Percentiles rank a stretch among this genome's conserved stretches.
These are phyloP conservation scores for Aphrocallistes beatrix DNA, from an alignment of 37 sponge, comb jelly and placozoan species.

Conservation along the genomic window DNA sequence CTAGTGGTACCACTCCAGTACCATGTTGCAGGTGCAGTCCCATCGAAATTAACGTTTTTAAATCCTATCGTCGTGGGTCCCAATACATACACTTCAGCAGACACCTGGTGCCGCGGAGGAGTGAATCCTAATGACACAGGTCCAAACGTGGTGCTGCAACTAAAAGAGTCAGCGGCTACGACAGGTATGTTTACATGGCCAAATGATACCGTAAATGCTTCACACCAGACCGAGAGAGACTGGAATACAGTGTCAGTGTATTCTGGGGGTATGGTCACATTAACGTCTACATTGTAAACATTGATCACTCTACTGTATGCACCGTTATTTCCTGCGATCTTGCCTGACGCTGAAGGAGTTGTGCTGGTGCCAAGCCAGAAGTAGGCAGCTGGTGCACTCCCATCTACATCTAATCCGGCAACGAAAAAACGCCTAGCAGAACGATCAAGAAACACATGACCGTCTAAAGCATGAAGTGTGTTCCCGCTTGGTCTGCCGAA, in stretches of 20 bases:
- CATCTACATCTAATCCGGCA: neutral
- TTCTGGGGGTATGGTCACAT: neutral
- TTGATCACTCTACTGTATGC: neutral
- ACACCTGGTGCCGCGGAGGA: neutral
- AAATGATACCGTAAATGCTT: neutral
- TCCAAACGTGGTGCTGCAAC: neutral
- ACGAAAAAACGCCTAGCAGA: neutral
- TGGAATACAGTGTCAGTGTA: neutral
- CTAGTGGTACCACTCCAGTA: neutral
- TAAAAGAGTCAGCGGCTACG: neutral
- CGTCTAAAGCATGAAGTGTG: neutral
- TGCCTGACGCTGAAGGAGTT: neutral
- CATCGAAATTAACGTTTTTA: neutral
- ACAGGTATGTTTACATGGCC: neutral
- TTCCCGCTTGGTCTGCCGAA: neutral
- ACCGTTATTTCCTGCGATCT: neutral
- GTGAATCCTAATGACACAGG: neutral
- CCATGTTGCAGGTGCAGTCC: neutral
- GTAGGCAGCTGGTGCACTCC: neutral
- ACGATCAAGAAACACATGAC: neutral
- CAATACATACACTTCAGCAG: neutral
- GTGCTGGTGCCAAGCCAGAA: neutral
- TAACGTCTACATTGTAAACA: neutral
- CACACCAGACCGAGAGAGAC: slow-evolving; percentile 7
- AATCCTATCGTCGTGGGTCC: neutral